Evolutionary conservation across 2,113 vertebrate genomes (phyloP).

Genomic region (Guaruba guarouba): DNA sequence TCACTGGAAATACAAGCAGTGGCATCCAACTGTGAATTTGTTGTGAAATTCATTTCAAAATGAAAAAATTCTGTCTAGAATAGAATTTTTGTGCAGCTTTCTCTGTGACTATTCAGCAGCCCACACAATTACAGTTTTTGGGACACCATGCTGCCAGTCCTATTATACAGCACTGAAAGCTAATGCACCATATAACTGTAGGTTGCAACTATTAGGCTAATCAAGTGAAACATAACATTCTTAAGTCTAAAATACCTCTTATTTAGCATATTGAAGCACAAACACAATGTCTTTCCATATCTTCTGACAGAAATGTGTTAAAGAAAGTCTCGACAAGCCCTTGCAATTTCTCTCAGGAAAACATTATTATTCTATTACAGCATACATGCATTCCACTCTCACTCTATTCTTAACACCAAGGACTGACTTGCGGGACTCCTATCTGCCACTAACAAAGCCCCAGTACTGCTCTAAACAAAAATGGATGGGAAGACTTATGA

Average conservation of each 20-base stretch:
- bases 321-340: slow-evolving; percentile 43
- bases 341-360: slow-evolving; percentile 35
- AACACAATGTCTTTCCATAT: slow-evolving; percentile 38
- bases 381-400: slow-evolving; percentile 37
- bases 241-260: slow-evolving; percentile 34
- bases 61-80: slow-evolving; percentile 56
- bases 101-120: slow-evolving; percentile 4
- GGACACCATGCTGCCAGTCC: slow-evolving; percentile 51
- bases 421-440: slow-evolving; percentile 46
- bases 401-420: slow-evolving; percentile 40
- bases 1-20: slow-evolving; percentile 51
- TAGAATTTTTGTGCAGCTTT: slow-evolving; percentile 54
- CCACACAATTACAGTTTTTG: slow-evolving; percentile 55
- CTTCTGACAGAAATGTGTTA: slow-evolving; percentile 39
- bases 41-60: slow-evolving; percentile 62
- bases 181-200: slow-evolving; percentile 41
- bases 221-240: slow-evolving; percentile 63
- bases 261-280: slow-evolving; percentile 45
- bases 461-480: neutral
- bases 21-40: slow-evolving; percentile 54
- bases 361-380: slow-evolving; percentile 46
- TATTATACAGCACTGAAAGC: slow-evolving; percentile 56
- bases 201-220: slow-evolving; percentile 55
- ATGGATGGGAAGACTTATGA: neutral
- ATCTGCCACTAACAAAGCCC: slow-evolving; percentile 3